Conservation (phyloP, 2,888 invertebrate genomes). For the Athripsodes cinereus region DNA sequence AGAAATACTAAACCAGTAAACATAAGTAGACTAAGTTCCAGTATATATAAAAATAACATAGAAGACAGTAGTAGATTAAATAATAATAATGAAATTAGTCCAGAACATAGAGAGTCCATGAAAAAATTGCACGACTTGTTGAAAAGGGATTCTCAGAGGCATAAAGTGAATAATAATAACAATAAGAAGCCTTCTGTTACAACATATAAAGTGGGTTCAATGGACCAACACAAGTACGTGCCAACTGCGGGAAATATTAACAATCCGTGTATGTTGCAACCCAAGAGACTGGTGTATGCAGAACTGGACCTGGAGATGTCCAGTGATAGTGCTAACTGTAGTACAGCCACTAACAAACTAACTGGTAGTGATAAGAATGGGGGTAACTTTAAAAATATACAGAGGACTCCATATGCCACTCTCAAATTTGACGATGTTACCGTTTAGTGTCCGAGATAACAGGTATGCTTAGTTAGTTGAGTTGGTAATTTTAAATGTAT, state of each 20-base stretch:
- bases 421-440: conserved; percentile 59
- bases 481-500: neutral
- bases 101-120: conserved; percentile 23
- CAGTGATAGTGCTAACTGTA: conserved; percentile 52
- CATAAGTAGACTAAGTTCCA: neutral
- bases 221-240: conserved; percentile 22
- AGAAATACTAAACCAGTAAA: conserved; percentile 4
- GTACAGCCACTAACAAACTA: conserved; percentile 36
- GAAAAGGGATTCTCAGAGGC: conserved; percentile 16
- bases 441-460: conserved; percentile 26
- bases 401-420: conserved; percentile 57
- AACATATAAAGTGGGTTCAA: conserved; percentile 23
- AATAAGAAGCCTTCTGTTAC: conserved; percentile 12
- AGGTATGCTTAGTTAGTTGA: neutral
- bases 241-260: conserved; percentile 28
- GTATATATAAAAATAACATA: neutral
- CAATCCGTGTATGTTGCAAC: conserved; percentile 31
- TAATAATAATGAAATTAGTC: conserved; percentile 15
- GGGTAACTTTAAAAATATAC: conserved; percentile 30
- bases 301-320: conserved; percentile 51
- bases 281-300: conserved; percentile 50
- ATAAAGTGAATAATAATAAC: conserved; percentile 5
- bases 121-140: conserved; percentile 24
- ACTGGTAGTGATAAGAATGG: conserved; percentile 18
- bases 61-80: neutral